Percentiles rank a stretch among this genome's conserved stretches.
Evolutionary conservation across 2,113 vertebrate species (phyloP).

Genomic region (Mungos mungo): DNA sequence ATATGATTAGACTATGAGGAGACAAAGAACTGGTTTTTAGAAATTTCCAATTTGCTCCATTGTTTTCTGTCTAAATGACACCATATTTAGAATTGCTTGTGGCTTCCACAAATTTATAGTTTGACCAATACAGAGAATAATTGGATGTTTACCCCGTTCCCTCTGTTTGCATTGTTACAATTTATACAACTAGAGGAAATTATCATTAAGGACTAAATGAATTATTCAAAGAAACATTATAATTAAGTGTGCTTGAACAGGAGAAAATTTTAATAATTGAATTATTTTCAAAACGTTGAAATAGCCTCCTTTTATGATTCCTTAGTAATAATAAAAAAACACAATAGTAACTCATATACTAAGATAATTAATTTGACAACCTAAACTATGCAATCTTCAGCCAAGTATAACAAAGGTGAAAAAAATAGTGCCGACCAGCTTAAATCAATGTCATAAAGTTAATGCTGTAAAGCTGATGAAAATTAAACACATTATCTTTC

Average conservation of each 20-base stretch:
- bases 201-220: neutral
- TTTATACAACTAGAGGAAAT: neutral
- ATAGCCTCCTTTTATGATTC: neutral
- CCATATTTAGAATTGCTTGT: neutral
- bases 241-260: neutral
- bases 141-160: neutral
- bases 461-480: neutral
- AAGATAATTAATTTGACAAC: slow-evolving; percentile 2
- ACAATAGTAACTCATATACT: neutral
- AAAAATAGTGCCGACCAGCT: neutral
- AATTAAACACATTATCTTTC: neutral
- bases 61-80: neutral
- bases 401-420: neutral
- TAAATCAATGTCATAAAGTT: neutral
- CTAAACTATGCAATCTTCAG: neutral
- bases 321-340: neutral
- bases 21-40: neutral
- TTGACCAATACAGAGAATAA: neutral
- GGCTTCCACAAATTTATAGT: neutral
- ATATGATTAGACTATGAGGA: neutral
- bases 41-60: neutral
- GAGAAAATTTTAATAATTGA: neutral
- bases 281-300: slow-evolving; percentile 27
- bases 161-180: neutral
- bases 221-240: slow-evolving; percentile 40